Conservation (phyloP, 1,140 invertebrate species). For the Pemphigus obesinymphae region DNA sequence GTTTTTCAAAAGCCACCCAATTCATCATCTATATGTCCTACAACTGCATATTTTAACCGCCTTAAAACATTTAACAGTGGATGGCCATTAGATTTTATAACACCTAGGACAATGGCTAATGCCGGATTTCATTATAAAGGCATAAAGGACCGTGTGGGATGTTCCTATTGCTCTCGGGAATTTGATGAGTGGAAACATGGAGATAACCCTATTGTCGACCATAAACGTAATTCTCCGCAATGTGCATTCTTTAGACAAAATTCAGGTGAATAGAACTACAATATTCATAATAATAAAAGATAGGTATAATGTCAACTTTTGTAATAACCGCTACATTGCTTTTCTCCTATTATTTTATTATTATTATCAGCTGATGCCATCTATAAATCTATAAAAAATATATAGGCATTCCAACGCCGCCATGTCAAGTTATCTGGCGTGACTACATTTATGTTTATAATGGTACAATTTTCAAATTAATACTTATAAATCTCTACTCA, state of each 20-base stretch:
- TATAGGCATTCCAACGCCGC: too few species aligned
- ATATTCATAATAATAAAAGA: too few species aligned
- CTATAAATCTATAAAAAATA: too few species aligned
- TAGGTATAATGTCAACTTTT: too few species aligned
- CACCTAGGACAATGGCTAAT: slow-evolving; percentile 44
- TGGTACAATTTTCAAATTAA: too few species aligned
- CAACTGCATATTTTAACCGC: neutral
- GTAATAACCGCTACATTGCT: too few species aligned
- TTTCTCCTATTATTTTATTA: too few species aligned
- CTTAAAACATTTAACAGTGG: slow-evolving; percentile 15
- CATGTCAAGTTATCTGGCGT: too few species aligned
- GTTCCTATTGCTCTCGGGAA: slow-evolving; percentile 79
- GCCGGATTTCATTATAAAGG: slow-evolving; percentile 67
- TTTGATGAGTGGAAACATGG: slow-evolving; percentile 72
- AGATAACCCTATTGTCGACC: slow-evolving; percentile 76
- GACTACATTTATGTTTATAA: too few species aligned
- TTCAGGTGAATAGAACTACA: neutral
- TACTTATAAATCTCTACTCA: too few species aligned
- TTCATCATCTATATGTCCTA: neutral
- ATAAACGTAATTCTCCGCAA: slow-evolving; percentile 64
- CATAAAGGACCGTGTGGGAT: slow-evolving; percentile 63
- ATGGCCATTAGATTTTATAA: slow-evolving; percentile 46
- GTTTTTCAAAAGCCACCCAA: neutral
- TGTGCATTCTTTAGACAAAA: slow-evolving; percentile 45
- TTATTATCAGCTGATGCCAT: too few species aligned